These are phyloP conservation scores for Itoplectis maculator DNA, from an alignment of 2,888 invertebrate genomes.

Conservation along the genomic window DNA sequence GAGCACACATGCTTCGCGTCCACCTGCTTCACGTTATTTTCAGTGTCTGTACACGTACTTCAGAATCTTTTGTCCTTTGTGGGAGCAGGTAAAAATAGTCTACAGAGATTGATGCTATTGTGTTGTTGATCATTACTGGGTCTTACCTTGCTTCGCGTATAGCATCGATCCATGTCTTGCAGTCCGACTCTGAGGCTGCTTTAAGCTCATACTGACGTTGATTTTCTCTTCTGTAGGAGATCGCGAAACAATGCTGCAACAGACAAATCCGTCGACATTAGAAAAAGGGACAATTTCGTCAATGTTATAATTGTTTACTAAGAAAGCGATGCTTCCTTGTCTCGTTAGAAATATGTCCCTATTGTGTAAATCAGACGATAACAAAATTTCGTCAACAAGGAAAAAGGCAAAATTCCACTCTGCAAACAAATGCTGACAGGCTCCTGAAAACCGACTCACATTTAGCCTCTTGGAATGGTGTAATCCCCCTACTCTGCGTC, in stretches of 20 bases:
- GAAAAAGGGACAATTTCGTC: background rate
- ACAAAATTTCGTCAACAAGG: background rate
- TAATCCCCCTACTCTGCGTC: no score
- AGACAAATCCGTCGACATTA: conserved; percentile 53
- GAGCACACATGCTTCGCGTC: background rate
- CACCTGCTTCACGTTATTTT: no score
- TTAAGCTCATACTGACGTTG: conserved; percentile 95
- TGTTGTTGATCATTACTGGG: conserved; percentile 18
- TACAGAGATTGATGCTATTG: background rate
- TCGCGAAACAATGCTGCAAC: conserved; percentile 94
- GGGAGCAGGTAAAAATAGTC: background rate
- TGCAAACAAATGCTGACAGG: no score
- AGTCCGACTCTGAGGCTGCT: conserved; percentile 93
- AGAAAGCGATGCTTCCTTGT: background rate
- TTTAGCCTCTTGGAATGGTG: no score
- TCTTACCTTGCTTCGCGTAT: conserved; percentile 94
- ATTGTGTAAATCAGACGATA: no score
- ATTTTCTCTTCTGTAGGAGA: conserved; percentile 94
- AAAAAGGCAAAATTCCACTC: no score
- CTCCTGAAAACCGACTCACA: no score
- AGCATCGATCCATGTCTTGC: conserved; percentile 95
- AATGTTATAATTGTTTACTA: background rate
- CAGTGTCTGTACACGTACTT: background rate
- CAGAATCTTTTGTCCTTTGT: conserved; percentile 19
- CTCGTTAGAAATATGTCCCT: no score